Evolutionary conservation across 2,797 vertebrate species (phyloP).

Genomic region (Chaetodon trifasciatus): DNA sequence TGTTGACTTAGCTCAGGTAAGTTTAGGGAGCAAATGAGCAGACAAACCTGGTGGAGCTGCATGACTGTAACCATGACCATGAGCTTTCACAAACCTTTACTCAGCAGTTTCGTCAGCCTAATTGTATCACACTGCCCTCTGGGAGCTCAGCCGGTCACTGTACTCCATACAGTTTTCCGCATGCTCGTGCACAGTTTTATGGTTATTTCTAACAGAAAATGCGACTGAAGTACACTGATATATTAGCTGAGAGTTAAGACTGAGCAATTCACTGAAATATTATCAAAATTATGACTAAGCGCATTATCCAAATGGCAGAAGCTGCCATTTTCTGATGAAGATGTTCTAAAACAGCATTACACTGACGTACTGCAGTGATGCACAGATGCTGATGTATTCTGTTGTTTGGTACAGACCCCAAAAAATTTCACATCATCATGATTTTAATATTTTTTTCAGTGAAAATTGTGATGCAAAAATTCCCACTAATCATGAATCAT

Average conservation of each 20-base stretch:
- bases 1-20: background rate
- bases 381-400: too few species aligned
- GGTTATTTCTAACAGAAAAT: background rate
- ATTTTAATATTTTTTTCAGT: too few species aligned
- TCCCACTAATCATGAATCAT: too few species aligned
- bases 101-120: constrained; percentile 12
- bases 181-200: background rate
- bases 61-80: constrained; percentile 1
- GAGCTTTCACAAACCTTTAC: constrained; percentile 3
- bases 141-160: background rate
- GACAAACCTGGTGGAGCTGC: background rate
- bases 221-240: background rate
- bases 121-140: background rate
- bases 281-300: too few species aligned
- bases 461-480: too few species aligned
- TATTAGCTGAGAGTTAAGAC: background rate
- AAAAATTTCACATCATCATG: too few species aligned
- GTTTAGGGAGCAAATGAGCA: background rate
- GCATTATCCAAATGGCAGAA: too few species aligned
- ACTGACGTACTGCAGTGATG: too few species aligned
- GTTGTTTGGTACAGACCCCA: too few species aligned
- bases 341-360: too few species aligned
- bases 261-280: too few species aligned
- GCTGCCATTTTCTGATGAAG: too few species aligned
- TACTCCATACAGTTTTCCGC: background rate